These are phyloP conservation scores for Labrus mixtus DNA, from an alignment of 2,113 vertebrate genomes.

Conservation along the genomic window DNA sequence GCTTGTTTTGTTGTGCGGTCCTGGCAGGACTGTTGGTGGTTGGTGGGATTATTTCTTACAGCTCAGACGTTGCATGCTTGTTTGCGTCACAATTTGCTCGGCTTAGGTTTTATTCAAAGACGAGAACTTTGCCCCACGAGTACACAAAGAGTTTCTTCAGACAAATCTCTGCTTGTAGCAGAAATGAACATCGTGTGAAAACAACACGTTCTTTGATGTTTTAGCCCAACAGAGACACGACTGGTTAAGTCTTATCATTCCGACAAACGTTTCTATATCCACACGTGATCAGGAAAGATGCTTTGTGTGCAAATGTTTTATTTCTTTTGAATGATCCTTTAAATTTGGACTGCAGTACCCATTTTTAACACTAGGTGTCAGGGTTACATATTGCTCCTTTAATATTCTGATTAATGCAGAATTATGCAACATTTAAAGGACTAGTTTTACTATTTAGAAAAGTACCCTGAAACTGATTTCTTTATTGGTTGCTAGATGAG, in stretches of 20 bases:
- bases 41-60: slow-evolving; percentile 22
- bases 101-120: slow-evolving; percentile 15
- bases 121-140: slow-evolving; percentile 20
- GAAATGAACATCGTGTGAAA: not conserved
- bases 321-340: too few species aligned
- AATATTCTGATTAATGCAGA: too few species aligned
- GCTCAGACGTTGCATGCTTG: slow-evolving; percentile 20
- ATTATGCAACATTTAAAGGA: too few species aligned
- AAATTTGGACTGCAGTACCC: too few species aligned
- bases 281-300: not conserved
- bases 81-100: slow-evolving; percentile 21
- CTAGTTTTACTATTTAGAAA: too few species aligned
- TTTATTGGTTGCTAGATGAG: too few species aligned
- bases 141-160: not conserved
- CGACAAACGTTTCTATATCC: too few species aligned
- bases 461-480: too few species aligned
- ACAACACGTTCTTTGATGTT: too few species aligned
- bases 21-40: slow-evolving; percentile 3
- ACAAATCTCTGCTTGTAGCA: not conserved
- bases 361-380: too few species aligned
- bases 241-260: too few species aligned
- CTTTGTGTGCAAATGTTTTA: not conserved
- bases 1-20: slow-evolving; percentile 9
- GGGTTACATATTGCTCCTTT: too few species aligned
- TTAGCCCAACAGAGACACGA: not conserved